phyloP scores from a whole-genome alignment of 2,888 invertebrate species.

The Spodoptera littoralis region DNA sequence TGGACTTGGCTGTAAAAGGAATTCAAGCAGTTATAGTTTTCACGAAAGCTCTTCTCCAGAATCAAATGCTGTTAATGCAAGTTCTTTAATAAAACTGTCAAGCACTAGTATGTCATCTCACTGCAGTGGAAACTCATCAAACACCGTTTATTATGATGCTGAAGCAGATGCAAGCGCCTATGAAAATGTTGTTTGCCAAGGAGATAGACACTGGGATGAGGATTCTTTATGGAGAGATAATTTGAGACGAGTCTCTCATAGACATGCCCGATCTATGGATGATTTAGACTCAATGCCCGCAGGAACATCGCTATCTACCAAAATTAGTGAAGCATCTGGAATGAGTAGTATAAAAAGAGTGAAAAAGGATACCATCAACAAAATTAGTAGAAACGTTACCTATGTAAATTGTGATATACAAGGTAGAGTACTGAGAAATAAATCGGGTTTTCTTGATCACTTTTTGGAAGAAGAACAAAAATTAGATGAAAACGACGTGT shows the following conservation, averaged over 20 bases:
- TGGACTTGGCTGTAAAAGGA: conserved; percentile 85
- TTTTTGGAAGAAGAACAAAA: conserved; percentile 71
- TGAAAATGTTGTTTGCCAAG: conserved; percentile 86
- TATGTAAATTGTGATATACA: conserved; percentile 93
- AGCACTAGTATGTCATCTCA: conserved; percentile 86
- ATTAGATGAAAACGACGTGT: conserved; percentile 85
- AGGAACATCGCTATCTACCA: conserved; percentile 63
- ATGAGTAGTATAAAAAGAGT: conserved; percentile 84
- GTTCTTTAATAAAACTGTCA: conserved; percentile 74
- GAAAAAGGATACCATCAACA: conserved; percentile 75
- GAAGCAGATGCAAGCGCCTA: conserved; percentile 82
- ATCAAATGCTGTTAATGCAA: conserved; percentile 65
- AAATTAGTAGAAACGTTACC: conserved; percentile 92
- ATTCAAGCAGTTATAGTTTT: conserved; percentile 67
- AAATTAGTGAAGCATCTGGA: conserved; percentile 71
- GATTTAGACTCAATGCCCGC: conserved; percentile 90
- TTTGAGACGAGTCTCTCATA: conserved; percentile 92
- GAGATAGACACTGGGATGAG: conserved; percentile 95
- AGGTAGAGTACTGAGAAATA: conserved; percentile 79
- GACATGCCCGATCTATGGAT: conserved; percentile 95
- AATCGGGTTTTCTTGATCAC: conserved; percentile 57
- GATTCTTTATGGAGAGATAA: conserved; percentile 95
- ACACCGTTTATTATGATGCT: conserved; percentile 85
- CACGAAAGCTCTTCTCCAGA: conserved; percentile 71
- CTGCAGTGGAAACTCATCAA: conserved; percentile 84